Conservation (phyloP, 2,113 vertebrate species). For the Hemichromis elongatus region DNA sequence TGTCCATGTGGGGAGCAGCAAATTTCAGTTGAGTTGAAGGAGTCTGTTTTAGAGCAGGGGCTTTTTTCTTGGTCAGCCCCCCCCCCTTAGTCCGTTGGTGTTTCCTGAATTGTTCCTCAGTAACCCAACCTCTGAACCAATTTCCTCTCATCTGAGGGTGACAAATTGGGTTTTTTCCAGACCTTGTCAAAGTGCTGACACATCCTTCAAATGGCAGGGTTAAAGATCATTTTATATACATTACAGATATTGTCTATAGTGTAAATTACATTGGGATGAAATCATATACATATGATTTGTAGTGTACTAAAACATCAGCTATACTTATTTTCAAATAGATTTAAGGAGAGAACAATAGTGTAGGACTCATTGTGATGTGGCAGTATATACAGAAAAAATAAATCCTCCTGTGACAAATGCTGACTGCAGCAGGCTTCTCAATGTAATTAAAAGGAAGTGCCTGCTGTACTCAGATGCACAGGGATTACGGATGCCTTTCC, state of each 20-base stretch:
- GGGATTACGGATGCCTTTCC: constrained; percentile 39
- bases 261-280: not conserved
- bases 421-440: not conserved
- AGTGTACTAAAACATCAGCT: not conserved
- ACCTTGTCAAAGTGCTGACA: not conserved
- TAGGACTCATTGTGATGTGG: not conserved
- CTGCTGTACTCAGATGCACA: not conserved
- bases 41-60: not conserved
- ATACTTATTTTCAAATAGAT: not conserved
- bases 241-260: not conserved
- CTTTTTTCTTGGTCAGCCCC: not conserved
- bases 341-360: not conserved
- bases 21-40: not conserved
- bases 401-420: not conserved
- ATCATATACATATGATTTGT: not conserved
- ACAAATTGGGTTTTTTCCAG: not conserved
- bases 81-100: not conserved
- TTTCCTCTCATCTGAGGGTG: not conserved
- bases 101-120: not conserved
- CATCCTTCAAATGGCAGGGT: not conserved
- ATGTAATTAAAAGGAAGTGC: constrained; percentile 20
- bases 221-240: not conserved
- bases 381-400: not conserved
- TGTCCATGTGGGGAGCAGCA: not conserved
- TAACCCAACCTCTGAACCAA: not conserved